Percentiles rank a stretch among this genome's conserved stretches.
Conservation (phyloP, 2,113 vertebrate genomes). For the Ellobius talpinus region DNA sequence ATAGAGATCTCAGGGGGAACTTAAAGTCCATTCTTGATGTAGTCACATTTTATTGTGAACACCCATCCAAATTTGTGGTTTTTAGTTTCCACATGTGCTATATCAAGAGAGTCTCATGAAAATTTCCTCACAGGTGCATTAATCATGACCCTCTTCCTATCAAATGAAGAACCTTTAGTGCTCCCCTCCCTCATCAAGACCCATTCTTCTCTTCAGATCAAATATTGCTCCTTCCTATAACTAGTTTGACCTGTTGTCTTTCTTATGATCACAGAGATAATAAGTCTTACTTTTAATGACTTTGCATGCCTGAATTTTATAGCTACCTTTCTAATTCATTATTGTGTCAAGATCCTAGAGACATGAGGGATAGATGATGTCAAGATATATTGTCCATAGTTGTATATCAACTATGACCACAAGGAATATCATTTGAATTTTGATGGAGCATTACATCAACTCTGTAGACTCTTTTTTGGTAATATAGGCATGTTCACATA, state of each 20-base stretch:
- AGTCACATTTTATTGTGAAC: not conserved
- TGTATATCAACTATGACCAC: not conserved
- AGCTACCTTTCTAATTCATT: not conserved
- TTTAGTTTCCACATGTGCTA: constrained; percentile 12
- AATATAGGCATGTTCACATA: not conserved
- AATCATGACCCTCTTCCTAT: not conserved
- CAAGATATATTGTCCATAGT: not conserved
- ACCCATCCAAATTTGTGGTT: not conserved
- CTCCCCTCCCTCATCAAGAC: not conserved
- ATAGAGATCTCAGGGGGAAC: not conserved
- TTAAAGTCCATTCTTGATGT: not conserved
- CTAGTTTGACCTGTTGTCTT: not conserved
- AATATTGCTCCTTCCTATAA: not conserved
- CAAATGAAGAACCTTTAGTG: not conserved
- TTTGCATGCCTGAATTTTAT: not conserved
- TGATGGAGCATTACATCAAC: not conserved
- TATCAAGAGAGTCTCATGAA: not conserved
- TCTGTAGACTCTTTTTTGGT: not conserved
- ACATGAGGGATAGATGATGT: not conserved
- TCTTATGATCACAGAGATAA: not conserved
- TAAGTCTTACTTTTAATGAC: constrained; percentile 19
- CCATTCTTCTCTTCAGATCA: not conserved
- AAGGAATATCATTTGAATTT: not conserved
- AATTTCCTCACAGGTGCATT: not conserved
- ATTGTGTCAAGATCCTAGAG: not conserved